phyloP scores from a whole-genome alignment of 2,888 invertebrate genomes.

The Drosophila nr. fundita region DNA sequence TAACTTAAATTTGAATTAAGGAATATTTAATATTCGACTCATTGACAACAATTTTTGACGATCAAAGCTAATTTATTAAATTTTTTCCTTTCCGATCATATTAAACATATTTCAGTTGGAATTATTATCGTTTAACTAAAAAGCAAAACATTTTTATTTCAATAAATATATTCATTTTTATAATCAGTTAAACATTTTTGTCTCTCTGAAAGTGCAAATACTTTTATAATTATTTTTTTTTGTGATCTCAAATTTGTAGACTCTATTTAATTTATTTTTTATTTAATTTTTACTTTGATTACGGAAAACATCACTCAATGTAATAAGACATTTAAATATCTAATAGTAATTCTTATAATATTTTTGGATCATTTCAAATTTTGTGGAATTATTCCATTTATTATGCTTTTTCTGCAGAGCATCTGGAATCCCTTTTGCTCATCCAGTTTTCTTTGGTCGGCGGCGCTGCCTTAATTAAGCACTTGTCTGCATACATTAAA shows the following conservation, averaged over 20 bases:
- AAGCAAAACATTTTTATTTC: background rate
- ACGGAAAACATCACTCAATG: background rate
- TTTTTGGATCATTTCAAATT: background rate
- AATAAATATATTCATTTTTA: background rate
- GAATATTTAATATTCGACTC: background rate
- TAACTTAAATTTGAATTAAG: background rate
- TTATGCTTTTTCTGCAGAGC: background rate
- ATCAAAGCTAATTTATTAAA: background rate
- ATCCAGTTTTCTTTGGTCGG: conserved; percentile 7
- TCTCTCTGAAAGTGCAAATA: background rate
- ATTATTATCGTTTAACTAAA: background rate
- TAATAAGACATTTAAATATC: background rate
- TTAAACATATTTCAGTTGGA: background rate
- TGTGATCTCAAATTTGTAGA: background rate
- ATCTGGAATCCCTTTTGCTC: background rate
- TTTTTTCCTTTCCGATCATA: background rate
- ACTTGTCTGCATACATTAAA: conserved; percentile 81
- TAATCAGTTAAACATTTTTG: background rate
- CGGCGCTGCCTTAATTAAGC: conserved; percentile 80
- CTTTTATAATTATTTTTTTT: background rate
- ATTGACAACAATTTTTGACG: background rate
- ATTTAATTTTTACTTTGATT: background rate
- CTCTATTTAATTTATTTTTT: background rate
- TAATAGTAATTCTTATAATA: background rate
- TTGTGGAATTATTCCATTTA: background rate